A percentile compares a stretch with the other conserved stretches of the same genome.
Evolutionary conservation across 2,888 invertebrate species (phyloP).

Genomic region (Aphidoletes aphidimyza): DNA sequence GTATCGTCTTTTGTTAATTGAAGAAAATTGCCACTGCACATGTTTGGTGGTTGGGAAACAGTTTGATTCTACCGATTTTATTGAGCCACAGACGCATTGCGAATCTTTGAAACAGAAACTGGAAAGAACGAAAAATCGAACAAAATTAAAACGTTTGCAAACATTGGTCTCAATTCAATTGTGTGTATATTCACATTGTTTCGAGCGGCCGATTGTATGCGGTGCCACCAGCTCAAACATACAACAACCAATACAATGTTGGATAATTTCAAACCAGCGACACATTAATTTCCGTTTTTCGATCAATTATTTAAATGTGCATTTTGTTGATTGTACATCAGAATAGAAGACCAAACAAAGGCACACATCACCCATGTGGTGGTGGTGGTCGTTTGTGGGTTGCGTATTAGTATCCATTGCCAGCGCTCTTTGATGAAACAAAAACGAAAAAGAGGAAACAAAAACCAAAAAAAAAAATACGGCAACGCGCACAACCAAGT

Average conservation of each 20-base stretch:
- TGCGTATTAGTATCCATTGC: not conserved
- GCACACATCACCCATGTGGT: not conserved
- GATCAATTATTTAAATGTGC: constrained; percentile 14
- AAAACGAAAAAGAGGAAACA: not conserved
- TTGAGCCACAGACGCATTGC: not conserved
- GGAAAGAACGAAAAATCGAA: too few relatives aligned
- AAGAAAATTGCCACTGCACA: not conserved
- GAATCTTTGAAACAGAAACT: not conserved
- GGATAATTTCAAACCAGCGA: not conserved
- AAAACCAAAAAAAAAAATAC: not conserved
- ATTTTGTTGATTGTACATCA: not conserved
- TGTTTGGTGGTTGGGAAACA: too few relatives aligned
- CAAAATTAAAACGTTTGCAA: too few relatives aligned
- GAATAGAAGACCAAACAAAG: not conserved
- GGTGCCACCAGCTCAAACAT: not conserved
- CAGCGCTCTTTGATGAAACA: not conserved
- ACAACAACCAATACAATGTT: not conserved
- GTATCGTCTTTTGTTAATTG: not conserved
- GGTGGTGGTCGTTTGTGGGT: not conserved
- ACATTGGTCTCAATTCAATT: too few relatives aligned
- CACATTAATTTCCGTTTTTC: constrained; percentile 1
- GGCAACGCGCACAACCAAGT: not conserved
- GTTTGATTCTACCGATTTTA: too few relatives aligned
- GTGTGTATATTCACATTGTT: not conserved
- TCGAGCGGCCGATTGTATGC: not conserved